Evolutionary conservation across 1,140 invertebrate species (phyloP), one percentile per base, ranked within the genome.

Genomic region (Antheraea pernyi): DNA sequence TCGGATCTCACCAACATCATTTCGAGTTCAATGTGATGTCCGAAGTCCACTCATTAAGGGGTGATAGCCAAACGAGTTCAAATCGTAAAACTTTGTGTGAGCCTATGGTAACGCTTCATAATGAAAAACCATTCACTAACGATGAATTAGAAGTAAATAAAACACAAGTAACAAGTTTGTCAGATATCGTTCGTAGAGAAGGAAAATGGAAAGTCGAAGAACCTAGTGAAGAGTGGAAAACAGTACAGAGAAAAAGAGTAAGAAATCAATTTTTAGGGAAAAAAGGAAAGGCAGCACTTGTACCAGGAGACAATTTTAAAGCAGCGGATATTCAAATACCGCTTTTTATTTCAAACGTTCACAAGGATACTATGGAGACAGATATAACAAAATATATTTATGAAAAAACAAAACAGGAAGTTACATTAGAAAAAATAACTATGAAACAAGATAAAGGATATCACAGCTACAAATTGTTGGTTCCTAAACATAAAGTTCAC

Each of bases 261-360:
- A 53, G n/a, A n/a, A 65, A 64, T 65, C 53, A 13, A 10, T 64
- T 69, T 66, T n/a, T 16, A 11, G 53, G 61, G 0, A 67, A 58
- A 19, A 60, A 18, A 19, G 73, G 73, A 3, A 30, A 7, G 8
- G 69, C 63, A 8, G 16, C 9, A 11, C 4, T 48, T n/a, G 48
- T 59, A 11, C 7, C 10, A 13, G 39, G 67, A 18, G 11, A 18
- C 59, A 78, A 74, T n/a, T 80, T 80, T 70, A 76, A 68, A 61
- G 74, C 78, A 0, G 76, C 76, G 11, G 74, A 76, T 1, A 69
- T 39, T 10, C 67, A 67, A 63, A 58, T 70, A 9, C 73, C 79
- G 8, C 19, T 81, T 16, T 77, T 81, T 71, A 75, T 81, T n/a
- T 71, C 70, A 2, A 77, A 78, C 7, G 68, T 78, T 19, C 59